A percentile compares a stretch with the other conserved stretches of the same genome.
Conservation (phyloP, 2,888 invertebrate genomes). For the Drosophila paranaensis region DNA sequence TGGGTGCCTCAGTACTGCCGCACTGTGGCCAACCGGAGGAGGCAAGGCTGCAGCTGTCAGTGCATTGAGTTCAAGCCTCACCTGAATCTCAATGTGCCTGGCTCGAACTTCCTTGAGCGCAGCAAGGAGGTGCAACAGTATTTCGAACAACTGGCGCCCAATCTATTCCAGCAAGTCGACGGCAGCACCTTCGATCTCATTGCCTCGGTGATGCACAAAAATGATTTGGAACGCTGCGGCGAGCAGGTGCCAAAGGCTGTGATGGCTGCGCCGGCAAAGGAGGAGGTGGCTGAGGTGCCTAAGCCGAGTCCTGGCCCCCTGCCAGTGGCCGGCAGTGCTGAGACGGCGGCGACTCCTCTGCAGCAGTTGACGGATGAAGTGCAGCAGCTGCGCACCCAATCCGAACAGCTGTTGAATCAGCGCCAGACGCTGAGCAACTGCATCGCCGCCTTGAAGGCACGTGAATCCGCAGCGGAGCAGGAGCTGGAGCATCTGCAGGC, state of each 20-base stretch:
- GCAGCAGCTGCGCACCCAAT: constrained; percentile 62
- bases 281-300: constrained; percentile 16
- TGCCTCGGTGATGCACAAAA: constrained; percentile 80
- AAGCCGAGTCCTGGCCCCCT: neutral
- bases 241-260: constrained; percentile 34
- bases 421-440: constrained; percentile 54
- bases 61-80: constrained; percentile 80
- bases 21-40: constrained; percentile 55
- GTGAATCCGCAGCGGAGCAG: constrained; percentile 48
- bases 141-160: constrained; percentile 73
- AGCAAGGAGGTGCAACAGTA: constrained; percentile 69
- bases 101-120: constrained; percentile 56
- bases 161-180: constrained; percentile 78
- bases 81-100: constrained; percentile 81
- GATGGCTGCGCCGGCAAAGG: neutral
- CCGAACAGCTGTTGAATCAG: constrained; percentile 54
- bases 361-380: constrained; percentile 64
- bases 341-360: constrained; percentile 31
- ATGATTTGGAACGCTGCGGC: constrained; percentile 70
- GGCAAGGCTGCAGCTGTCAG: constrained; percentile 68
- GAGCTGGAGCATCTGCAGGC: constrained; percentile 82
- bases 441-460: constrained; percentile 56
- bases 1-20: constrained; percentile 89
- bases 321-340: neutral
- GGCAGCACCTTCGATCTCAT: constrained; percentile 72